These are phyloP conservation scores for Hyphantria cunea DNA, from an alignment of 1,140 invertebrate species.

Conservation along the genomic window DNA sequence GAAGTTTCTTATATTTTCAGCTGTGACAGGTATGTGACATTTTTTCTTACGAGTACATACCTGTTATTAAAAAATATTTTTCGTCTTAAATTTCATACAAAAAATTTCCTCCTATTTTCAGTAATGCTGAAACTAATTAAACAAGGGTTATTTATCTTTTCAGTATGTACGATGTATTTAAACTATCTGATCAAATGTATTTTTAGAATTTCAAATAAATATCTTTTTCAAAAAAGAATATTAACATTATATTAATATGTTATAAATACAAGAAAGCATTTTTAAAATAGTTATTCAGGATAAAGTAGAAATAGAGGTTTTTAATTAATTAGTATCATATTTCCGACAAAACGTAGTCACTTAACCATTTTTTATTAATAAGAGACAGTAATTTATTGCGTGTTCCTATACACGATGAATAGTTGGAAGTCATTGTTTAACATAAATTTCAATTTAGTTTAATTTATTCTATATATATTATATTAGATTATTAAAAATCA, in stretches of 20 bases:
- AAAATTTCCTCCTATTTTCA: too few species aligned
- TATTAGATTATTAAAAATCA: neutral
- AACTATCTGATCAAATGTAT: too few species aligned
- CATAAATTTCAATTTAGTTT: slow-evolving; percentile 32
- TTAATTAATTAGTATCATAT: slow-evolving; percentile 7
- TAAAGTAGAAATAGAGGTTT: neutral
- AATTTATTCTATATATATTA: slow-evolving; percentile 1
- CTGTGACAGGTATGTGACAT: slow-evolving; percentile 41
- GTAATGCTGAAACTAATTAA: too few species aligned
- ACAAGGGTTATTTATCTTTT: too few species aligned
- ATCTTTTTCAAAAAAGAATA: too few species aligned
- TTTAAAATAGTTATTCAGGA: too few species aligned
- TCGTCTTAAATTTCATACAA: neutral
- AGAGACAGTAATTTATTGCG: slow-evolving; percentile 24
- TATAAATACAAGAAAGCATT: too few species aligned
- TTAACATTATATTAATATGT: too few species aligned
- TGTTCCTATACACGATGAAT: slow-evolving; percentile 24
- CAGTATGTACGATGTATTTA: too few species aligned
- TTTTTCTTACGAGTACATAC: slow-evolving; percentile 10
- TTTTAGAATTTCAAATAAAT: too few species aligned
- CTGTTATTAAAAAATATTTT: neutral
- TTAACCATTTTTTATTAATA: too few species aligned
- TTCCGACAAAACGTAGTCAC: slow-evolving; percentile 1
- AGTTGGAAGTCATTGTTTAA: slow-evolving; percentile 12
- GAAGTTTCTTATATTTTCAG: slow-evolving; percentile 28